Base-by-base conservation (phyloP, 2,888 invertebrate species). In the Carterocephalus palaemon region DNA sequence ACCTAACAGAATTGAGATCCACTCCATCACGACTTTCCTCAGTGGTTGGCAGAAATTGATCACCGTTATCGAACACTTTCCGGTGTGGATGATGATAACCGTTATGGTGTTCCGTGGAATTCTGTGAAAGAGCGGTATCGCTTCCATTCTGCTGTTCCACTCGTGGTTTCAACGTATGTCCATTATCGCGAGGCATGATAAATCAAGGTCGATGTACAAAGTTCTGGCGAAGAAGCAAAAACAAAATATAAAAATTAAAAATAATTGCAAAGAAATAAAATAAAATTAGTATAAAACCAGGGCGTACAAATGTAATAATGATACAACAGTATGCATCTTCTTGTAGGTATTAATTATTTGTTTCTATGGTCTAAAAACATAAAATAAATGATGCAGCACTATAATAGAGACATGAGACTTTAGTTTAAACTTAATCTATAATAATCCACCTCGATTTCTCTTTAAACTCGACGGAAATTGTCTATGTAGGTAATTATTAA, bases 1-100 rank as follows among this genome's bases (percentile, higher is more conserved):
- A 80, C 83, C 83, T 81, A 75, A 83, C 68, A 48, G 48, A 50
- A 16, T 63, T 59, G 31, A 37, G 47, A 20, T 67, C 62, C 46
- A 55, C 57, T 54, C 62, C 59, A 28, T 56, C 54, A 15, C 36
- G 47, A 16, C 40, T 33, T 36, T 49, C 48, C 48, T 46, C 37
- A 46, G 47, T 45, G 6, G 49, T 28, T 39, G 54, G 53, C 42
- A 54, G 47, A 13, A 51, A 53, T 23, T 54, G 60, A 20, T 70
- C 67, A 3, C 61, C 68, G 17, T 67, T 61, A 45, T 70, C 64
- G 53, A 64, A 70, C 22, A 63, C 57, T 51, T 63, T 77, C 51
- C 76, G 65, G 54, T 77, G 76, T 2, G 73, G 70, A 10, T 57
- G 56, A 37, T 70, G 73, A 20, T 61, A 56, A 15, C 67, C 65